Conservation (phyloP, 35 echinoderm and acorn worm genomes). For the Apostichopus californicus region DNA sequence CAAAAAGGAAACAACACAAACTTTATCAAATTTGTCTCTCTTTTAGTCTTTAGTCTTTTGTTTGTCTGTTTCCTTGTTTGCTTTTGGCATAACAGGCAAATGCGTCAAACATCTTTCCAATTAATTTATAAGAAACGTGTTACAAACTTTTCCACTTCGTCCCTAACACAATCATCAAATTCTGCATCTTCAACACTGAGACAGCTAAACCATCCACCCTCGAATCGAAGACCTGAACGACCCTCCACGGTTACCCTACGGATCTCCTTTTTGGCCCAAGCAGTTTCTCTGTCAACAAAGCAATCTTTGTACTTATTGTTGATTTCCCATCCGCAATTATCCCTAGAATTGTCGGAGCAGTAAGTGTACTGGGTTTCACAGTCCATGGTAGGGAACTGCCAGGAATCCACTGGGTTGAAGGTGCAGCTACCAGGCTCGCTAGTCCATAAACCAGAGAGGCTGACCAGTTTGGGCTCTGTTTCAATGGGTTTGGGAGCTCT, state of each 20-base stretch:
- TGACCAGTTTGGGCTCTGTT: background rate
- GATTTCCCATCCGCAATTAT: conserved; percentile 7
- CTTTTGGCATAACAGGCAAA: no score
- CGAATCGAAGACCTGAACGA: background rate
- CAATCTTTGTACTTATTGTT: conserved; percentile 35
- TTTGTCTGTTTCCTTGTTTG: no score
- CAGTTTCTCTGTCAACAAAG: conserved; percentile 28
- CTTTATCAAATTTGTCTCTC: no score
- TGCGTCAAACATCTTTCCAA: no score
- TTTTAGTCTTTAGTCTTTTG: background rate
- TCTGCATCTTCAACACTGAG: background rate
- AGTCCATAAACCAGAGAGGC: conserved; percentile 44
- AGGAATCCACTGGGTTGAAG: conserved; percentile 51
- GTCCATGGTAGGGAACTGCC: conserved; percentile 36
- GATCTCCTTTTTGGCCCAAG: conserved; percentile 34
- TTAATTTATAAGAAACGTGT: background rate
- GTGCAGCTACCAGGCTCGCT: background rate
- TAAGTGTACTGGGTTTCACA: conserved; percentile 44
- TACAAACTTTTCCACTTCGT: conserved; percentile 29
- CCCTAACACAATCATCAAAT: conserved; percentile 17
- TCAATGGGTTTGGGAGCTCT: background rate
- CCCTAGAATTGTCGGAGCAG: background rate
- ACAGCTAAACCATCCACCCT: background rate
- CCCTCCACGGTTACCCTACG: background rate
- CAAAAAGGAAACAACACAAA: no score